Conservation (phyloP, 1,140 invertebrate species). For the Nephotettix cincticeps region DNA sequence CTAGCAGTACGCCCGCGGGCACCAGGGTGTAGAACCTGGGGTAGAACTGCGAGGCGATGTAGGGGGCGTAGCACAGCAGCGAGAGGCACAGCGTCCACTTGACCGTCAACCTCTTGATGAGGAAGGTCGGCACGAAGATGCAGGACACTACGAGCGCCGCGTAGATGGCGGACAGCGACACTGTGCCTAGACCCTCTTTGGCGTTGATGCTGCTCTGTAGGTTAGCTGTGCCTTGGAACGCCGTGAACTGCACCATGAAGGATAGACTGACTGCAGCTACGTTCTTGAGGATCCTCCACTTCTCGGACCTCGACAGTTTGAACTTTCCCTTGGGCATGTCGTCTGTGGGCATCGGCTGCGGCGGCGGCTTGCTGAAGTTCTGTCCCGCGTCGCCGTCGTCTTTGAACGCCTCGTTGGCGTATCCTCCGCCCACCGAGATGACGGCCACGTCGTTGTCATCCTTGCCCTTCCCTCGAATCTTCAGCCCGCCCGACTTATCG, state of each 20-base stretch:
- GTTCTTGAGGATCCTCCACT: slow-evolving; percentile 87
- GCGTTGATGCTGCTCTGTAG: slow-evolving; percentile 87
- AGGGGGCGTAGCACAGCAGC: slow-evolving; percentile 90
- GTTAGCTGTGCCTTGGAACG: slow-evolving; percentile 87
- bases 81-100: slow-evolving; percentile 93
- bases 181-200: slow-evolving; percentile 77
- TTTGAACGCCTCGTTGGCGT: slow-evolving; percentile 67
- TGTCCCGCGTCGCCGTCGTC: slow-evolving; percentile 51
- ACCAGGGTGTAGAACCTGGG: slow-evolving; percentile 87
- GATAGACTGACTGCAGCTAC: slow-evolving; percentile 80
- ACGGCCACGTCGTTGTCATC: slow-evolving; percentile 21
- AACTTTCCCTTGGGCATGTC: slow-evolving; percentile 69
- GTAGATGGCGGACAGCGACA: slow-evolving; percentile 84
- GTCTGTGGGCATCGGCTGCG: slow-evolving; percentile 58
- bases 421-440: slow-evolving; percentile 45
- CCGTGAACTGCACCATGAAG: slow-evolving; percentile 92
- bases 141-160: slow-evolving; percentile 86
- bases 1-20: slow-evolving; percentile 86
- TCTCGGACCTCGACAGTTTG: slow-evolving; percentile 71
- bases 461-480: not conserved
- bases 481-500: slow-evolving; percentile 7
- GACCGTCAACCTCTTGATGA: slow-evolving; percentile 86
- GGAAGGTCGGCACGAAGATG: slow-evolving; percentile 87
- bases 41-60: slow-evolving; percentile 92
- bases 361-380: slow-evolving; percentile 43